These are phyloP conservation scores for Pteruthius melanotis DNA, from an alignment of 2,113 vertebrate genomes.

Conservation along the genomic window DNA sequence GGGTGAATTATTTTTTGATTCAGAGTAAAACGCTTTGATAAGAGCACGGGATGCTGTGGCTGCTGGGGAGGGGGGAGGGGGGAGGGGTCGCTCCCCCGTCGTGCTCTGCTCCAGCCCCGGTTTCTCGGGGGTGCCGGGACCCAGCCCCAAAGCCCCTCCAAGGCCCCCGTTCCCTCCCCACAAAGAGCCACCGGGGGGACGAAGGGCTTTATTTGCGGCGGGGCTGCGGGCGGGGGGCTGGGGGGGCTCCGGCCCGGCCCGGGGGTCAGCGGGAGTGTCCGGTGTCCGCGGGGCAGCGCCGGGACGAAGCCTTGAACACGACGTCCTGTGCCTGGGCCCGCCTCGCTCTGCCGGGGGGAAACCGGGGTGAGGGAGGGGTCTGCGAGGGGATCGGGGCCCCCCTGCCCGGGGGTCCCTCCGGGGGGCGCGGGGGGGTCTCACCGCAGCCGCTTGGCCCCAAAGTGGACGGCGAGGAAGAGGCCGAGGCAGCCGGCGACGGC, in stretches of 20 bases:
- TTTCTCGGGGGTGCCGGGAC: rapidly evolving
- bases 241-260: neutral
- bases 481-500: slow-evolving; percentile 26
- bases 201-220: neutral
- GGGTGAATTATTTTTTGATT: neutral
- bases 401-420: too few species aligned
- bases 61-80: neutral
- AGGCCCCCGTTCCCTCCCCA: rapidly evolving
- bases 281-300: neutral
- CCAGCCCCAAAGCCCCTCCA: neutral
- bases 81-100: too few species aligned
- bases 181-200: neutral
- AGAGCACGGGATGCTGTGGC: neutral
- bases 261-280: neutral
- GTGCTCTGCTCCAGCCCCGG: neutral
- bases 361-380: neutral
- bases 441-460: slow-evolving; percentile 52
- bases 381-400: neutral
- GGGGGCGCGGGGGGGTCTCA: neutral
- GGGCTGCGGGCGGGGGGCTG: neutral
- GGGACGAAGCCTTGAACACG: slow-evolving; percentile 53
- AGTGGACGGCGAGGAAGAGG: slow-evolving; percentile 33
- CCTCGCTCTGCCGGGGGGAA: neutral
- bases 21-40: slow-evolving; percentile 8
- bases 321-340: neutral